Conservation (phyloP, 2,113 vertebrate species). For the Chinchilla lanigera region DNA sequence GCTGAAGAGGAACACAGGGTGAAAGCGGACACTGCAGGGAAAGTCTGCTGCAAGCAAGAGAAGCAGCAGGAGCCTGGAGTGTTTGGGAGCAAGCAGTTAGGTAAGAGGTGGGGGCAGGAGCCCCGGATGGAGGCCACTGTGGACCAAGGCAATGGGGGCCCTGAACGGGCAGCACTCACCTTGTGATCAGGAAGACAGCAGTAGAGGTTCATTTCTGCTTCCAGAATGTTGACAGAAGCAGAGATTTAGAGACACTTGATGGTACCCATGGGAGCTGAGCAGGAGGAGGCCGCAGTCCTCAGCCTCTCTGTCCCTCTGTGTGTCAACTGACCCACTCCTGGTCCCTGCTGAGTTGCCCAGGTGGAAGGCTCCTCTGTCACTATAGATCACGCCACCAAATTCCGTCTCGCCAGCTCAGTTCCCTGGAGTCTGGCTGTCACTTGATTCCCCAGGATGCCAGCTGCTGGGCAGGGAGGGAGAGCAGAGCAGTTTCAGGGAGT, state of each 20-base stretch:
- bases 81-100: not conserved
- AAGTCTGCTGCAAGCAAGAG: not conserved
- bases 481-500: not conserved
- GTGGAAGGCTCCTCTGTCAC: slow-evolving; percentile 57
- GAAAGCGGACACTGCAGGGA: no score
- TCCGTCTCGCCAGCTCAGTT: not conserved
- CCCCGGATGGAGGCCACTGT: not conserved
- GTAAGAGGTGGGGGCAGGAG: not conserved
- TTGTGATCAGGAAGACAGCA: not conserved
- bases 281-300: not conserved
- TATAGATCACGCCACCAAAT: not conserved
- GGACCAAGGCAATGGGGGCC: not conserved
- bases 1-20: not conserved
- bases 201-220: slow-evolving; percentile 4
- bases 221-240: not conserved
- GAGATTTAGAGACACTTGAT: not conserved
- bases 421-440: slow-evolving; percentile 64
- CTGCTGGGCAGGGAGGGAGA: not conserved
- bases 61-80: not conserved
- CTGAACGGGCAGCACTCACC: not conserved
- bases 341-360: not conserved
- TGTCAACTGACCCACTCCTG: not conserved
- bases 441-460: slow-evolving; percentile 61
- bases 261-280: not conserved
- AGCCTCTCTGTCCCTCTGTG: not conserved